Conservation (phyloP, 2,113 vertebrate genomes). For the Rhizomys pruinosus region DNA sequence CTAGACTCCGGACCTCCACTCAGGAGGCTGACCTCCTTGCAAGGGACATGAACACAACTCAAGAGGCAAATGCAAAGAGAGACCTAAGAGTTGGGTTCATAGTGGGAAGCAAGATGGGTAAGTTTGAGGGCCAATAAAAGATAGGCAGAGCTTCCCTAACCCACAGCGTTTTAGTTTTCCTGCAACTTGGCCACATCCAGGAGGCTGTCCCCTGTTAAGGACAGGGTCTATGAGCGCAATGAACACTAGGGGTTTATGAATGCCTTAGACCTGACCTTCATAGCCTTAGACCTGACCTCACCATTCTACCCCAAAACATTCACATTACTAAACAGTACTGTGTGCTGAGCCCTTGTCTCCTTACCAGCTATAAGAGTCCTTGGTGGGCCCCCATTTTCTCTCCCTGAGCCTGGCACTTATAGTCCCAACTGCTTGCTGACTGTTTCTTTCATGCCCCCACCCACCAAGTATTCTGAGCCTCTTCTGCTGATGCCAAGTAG, state of each 20-base stretch:
- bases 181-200: neutral
- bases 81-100: fast-evolving
- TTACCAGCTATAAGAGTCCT: neutral
- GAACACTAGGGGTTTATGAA: neutral
- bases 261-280: too few species aligned
- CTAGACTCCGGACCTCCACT: neutral
- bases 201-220: neutral
- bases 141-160: too few species aligned
- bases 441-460: neutral
- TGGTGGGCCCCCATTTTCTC: neutral
- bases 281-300: neutral
- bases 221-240: neutral
- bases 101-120: neutral
- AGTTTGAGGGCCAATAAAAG: neutral
- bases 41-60: too few species aligned
- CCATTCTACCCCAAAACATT: neutral
- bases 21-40: neutral
- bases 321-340: neutral
- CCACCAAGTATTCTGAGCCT: neutral
- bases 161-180: neutral
- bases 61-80: too few species aligned
- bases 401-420: neutral
- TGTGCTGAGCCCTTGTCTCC: neutral
- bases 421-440: neutral
- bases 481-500: neutral